Evolutionary conservation across 2,888 invertebrate species (phyloP), one percentile per base, ranked within the genome.

Genomic region (Metalampra italica): DNA sequence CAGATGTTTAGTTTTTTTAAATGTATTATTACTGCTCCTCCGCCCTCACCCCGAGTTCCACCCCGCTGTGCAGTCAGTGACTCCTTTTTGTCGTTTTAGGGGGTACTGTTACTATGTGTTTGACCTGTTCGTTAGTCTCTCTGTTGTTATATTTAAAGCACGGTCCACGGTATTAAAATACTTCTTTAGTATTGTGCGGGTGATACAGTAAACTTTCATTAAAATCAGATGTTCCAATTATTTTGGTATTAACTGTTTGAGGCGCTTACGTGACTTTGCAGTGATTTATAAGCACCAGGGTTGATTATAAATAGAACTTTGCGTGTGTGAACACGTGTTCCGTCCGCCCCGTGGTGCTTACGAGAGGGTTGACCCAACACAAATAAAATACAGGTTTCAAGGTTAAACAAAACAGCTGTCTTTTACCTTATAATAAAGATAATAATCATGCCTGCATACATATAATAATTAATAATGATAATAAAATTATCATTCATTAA

Each of bases 1-100:
- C 88, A 89, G 89, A 88, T 89, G 89, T 82, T 85, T 71, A 74
- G 83, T 82, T 53, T 82, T 86, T 87, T 82, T 75, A 78, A 82
- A 84, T 78, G 76, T 83, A 77, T 84, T 82, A 84, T 82, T 82
- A 73, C 64, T 59, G 15, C 4, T 60, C 71, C 70, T 71, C 71
- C 74, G 63, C 72, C 71, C 73, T 69, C 72, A 64, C 65, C 66
- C 58, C 58, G 38, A 45, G 57, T 57, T 64, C 73, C 74, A 75
- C 80, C 80, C 82, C 73, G 66, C 73, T 57, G 73, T 65, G 75
- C 82, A 83, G 85, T 86, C 87, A 83, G 70, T 86, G 87, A 87
- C 87, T 86, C 71, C 79, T 79, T 83, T 84, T 76, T 73, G 77
- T 74, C 62, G 71, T 67, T 67, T 65, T 66, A 62, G 68, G 66